Conservation (phyloP, 2,113 vertebrate species). For the Ceyx margarethae region DNA sequence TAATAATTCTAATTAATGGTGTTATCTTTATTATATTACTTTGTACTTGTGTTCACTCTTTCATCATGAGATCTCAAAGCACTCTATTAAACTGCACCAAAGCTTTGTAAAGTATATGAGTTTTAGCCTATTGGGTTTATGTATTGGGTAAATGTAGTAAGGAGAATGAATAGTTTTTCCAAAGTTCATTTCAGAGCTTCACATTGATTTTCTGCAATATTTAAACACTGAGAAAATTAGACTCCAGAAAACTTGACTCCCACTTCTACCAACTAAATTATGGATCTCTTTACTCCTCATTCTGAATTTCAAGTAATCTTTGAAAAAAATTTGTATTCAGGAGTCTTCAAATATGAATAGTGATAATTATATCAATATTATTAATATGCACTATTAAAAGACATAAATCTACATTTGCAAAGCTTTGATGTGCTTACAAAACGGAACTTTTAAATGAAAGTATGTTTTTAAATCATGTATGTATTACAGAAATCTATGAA, state of each 20-base stretch:
- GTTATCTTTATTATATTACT: constrained; percentile 3
- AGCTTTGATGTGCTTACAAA: constrained; percentile 57
- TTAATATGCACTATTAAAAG: constrained; percentile 49
- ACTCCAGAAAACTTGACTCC: constrained; percentile 28
- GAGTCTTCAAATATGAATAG: constrained; percentile 35
- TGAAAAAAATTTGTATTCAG: constrained; percentile 29
- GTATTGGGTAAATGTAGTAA: background rate
- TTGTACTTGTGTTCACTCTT: constrained; percentile 28
- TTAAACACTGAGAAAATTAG: constrained; percentile 20
- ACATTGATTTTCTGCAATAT: background rate
- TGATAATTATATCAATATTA: constrained; percentile 55
- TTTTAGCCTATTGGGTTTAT: constrained; percentile 17
- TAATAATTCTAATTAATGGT: constrained; percentile 24
- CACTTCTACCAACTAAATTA: constrained; percentile 28
- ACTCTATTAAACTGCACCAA: background rate
- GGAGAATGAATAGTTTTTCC: background rate
- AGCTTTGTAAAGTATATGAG: constrained; percentile 9
- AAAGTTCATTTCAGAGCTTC: constrained; percentile 24
- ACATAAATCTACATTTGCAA: constrained; percentile 50
- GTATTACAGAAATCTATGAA: constrained; percentile 28
- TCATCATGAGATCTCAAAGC: constrained; percentile 39
- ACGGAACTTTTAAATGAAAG: constrained; percentile 13
- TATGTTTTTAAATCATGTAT: constrained; percentile 27
- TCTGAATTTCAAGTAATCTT: constrained; percentile 46
- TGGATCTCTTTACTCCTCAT: constrained; percentile 9